A percentile compares a stretch with the other conserved stretches of the same genome.
phyloP scores from a whole-genome alignment of 2,113 vertebrate species.

The Neoarius graeffei region DNA sequence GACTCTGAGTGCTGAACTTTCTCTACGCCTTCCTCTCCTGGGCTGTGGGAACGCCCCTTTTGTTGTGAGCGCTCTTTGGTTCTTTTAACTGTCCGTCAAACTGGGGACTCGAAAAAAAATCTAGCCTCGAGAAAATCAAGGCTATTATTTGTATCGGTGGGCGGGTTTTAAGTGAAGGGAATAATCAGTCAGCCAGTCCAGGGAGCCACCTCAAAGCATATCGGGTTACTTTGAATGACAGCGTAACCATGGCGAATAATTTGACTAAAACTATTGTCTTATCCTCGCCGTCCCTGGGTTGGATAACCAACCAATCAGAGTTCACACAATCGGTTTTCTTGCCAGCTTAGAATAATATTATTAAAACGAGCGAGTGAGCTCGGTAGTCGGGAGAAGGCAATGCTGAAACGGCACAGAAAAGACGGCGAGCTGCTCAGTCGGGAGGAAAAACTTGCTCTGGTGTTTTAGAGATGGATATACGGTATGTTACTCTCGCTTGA shows the following conservation, averaged over 20 bases:
- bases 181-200: slow-evolving; percentile 84
- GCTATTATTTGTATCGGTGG: slow-evolving; percentile 78
- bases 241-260: slow-evolving; percentile 99
- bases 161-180: slow-evolving; percentile 77
- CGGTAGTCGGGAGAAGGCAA: slow-evolving; percentile 75
- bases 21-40: slow-evolving; percentile 70
- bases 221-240: slow-evolving; percentile 98
- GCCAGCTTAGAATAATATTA: slow-evolving; percentile 99
- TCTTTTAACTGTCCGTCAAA: slow-evolving; percentile 83
- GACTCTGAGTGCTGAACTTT: slow-evolving; percentile 20
- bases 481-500: slow-evolving; percentile 64
- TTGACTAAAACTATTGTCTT: slow-evolving; percentile 99
- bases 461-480: slow-evolving; percentile 66
- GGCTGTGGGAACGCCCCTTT: slow-evolving; percentile 54
- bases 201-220: slow-evolving; percentile 91
- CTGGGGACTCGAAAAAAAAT: slow-evolving; percentile 54
- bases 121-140: slow-evolving; percentile 69
- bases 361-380: slow-evolving; percentile 82
- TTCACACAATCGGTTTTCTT: slow-evolving; percentile 92
- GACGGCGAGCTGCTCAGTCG: slow-evolving; percentile 68
- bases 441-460: slow-evolving; percentile 68
- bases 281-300: slow-evolving; percentile 95
- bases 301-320: slow-evolving; percentile 99
- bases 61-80: slow-evolving; percentile 71
- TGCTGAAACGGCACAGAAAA: slow-evolving; percentile 75